Base-by-base conservation (phyloP, 2,888 invertebrate species). In the Gymnocheta viridis region DNA sequence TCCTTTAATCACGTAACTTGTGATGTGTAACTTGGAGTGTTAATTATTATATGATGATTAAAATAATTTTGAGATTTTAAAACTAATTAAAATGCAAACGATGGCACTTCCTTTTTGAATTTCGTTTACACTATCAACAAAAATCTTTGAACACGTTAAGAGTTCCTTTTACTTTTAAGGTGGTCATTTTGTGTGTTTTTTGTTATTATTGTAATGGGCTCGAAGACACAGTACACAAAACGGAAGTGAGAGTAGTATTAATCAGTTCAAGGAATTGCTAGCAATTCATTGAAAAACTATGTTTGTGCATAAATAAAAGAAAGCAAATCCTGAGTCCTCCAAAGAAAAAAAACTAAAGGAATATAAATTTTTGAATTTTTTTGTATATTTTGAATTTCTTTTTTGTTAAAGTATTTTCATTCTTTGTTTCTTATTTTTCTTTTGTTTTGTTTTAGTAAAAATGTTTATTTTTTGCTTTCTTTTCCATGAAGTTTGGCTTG, bases 41-140 rank as follows among this genome's bases (percentile, higher is more conserved):
- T 69, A 77, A 77, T 47, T 62, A 10, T 44, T 54, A 44, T 64
- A 67, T 29, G 19, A 27, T 54, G 62, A 9, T 62, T 79, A 6
- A 70, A 79, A 64, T 56, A 27, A 54, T 38, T 56, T 64, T 38
- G 12, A 51, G 51, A 35, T 47, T 44, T 81, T 12, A 1, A 67
- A 77, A 54, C 80, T 76, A 77, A 84, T 84, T 84, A 81, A 84
- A 81, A 84, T 84, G 60, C 84, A 73, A 10, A 64, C 69, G 19
- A 19, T 17, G 62, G 51, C 67, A 81, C 73, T 84, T 84, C 84
- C 84, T 73, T 44, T 77, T 49, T 72, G 67, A 64, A 51, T 49
- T 70, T 73, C 19, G 24, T 19, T 64, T 69, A 58, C n/a, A n/a
- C 4, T 41, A 73, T 41, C 49, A 29, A n/a, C n/a, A 41, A 29